These are phyloP conservation scores for Neoniphon sammara DNA, from an alignment of 2,797 vertebrate genomes.

Conservation along the genomic window DNA sequence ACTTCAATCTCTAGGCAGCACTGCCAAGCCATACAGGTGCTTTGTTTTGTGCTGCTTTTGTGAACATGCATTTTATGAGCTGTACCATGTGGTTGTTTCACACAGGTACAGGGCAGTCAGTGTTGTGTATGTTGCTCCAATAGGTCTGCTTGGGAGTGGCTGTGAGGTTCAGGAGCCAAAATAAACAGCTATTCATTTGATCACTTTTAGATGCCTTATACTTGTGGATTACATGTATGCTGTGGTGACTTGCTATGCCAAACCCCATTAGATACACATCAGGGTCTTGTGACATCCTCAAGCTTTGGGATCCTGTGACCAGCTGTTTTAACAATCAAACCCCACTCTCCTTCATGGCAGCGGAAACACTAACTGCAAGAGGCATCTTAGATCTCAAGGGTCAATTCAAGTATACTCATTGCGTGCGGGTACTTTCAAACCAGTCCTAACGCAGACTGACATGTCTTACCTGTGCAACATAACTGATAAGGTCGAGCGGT, in stretches of 20 bases:
- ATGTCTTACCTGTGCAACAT: constrained; percentile 49
- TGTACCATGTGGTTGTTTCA: constrained; percentile 42
- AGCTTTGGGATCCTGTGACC: constrained; percentile 33
- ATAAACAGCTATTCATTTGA: not conserved
- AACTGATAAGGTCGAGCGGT: constrained; percentile 53
- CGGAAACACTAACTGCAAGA: constrained; percentile 27
- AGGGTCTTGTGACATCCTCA: constrained; percentile 29
- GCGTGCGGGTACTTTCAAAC: constrained; percentile 2
- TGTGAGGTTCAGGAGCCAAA: not conserved
- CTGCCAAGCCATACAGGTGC: constrained; percentile 31
- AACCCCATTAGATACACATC: constrained; percentile 19
- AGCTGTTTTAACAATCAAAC: constrained; percentile 16
- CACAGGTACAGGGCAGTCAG: constrained; percentile 11
- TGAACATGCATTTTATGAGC: constrained; percentile 27
- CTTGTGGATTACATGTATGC: constrained; percentile 18
- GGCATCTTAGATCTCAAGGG: constrained; percentile 47
- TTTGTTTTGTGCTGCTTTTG: constrained; percentile 10
- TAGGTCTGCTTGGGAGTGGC: not conserved
- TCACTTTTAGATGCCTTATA: constrained; percentile 14
- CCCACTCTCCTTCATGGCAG: constrained; percentile 16
- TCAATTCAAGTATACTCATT: constrained; percentile 59
- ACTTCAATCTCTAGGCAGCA: constrained; percentile 13
- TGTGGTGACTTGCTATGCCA: constrained; percentile 4
- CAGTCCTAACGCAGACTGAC: constrained; percentile 15
- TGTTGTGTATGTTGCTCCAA: constrained; percentile 2